Evolutionary conservation across 2,797 vertebrate species (phyloP), one percentile per base, ranked within the genome.

Genomic region (Paedocypris micromegethes): DNA sequence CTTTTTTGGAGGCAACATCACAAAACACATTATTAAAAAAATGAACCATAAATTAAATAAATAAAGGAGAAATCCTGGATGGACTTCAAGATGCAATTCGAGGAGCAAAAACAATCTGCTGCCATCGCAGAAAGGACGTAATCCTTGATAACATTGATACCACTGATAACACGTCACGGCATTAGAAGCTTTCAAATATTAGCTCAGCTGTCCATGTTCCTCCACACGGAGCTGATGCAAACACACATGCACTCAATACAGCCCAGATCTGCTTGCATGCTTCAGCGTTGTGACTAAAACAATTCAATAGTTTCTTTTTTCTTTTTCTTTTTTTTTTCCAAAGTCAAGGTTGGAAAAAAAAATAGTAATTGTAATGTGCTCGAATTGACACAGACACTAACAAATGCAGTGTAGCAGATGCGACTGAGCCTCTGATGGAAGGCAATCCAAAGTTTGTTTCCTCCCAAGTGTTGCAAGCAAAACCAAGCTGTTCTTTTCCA

Each of bases 121-220:
- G 54, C 66, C 49, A 41, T 60, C 37, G 6, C 8, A 60, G 37
- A 47, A 44, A 44, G 68, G 23, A 45, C 48, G 51, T 50, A 63
- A 51, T 42, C 78, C 75, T 72, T 77, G 72, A 76, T 72, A 62
- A 42, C 50, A n/a, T n/a, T n/a, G n/a, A n/a, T n/a, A n/a, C n/a
- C n/a, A n/a, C 54, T 41, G 65, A 83, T 61, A 64, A 72, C 78
- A 74, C 65, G 70, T 81, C 73, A 45, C 79, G 83, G 72, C 57
- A 23, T 64, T 73, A 70, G 79, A 58, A 66, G 72, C 83, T 75
- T 72, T 75, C 85, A 85, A 88, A 88, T 88, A 89, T 89, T 89
- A 80, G 83, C 83, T 87, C 88, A 88, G 88, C 87, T 89, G 87
- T 83, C 82, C 81, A 79, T 73, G 70, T 82, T 79, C 68, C 79